A percentile compares a stretch with the other conserved stretches of the same genome.
Evolutionary conservation across 2,888 invertebrate genomes (phyloP).

Genomic region (Cerceris ruficornis): DNA sequence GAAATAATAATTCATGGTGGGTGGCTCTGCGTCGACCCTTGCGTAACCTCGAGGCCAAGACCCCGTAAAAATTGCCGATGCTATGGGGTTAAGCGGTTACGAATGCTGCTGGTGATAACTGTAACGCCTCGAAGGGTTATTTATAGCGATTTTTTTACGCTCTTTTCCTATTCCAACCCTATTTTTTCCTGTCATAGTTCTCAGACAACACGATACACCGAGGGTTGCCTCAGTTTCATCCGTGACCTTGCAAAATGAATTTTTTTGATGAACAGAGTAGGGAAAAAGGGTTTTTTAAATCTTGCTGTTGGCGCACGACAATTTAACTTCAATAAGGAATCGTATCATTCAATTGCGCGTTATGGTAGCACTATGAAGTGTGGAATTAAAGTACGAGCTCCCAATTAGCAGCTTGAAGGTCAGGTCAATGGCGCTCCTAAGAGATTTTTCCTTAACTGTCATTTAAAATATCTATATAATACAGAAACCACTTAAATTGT

Average conservation of each 20-base stretch:
- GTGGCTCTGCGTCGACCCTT: slow-evolving; percentile 64
- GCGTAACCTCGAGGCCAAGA: slow-evolving; percentile 59
- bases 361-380: no score
- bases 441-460: no score
- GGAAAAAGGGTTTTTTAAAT: no score
- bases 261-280: not conserved
- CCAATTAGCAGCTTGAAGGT: no score
- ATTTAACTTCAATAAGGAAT: no score
- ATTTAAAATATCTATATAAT: no score
- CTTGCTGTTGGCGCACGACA: no score
- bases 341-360: no score
- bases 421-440: no score
- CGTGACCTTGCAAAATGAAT: not conserved
- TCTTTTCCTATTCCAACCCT: slow-evolving; percentile 35
- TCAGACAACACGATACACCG: slow-evolving; percentile 23
- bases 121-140: slow-evolving; percentile 76
- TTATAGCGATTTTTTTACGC: slow-evolving; percentile 65
- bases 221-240: slow-evolving; percentile 19
- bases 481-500: no score
- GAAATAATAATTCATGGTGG: slow-evolving; percentile 76
- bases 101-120: slow-evolving; percentile 64
- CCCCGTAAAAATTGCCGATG: slow-evolving; percentile 8
- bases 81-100: slow-evolving; percentile 31
- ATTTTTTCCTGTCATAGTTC: slow-evolving; percentile 23
- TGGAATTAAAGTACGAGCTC: no score